These are phyloP conservation scores for Beroe forskalii DNA, from an alignment of 37 sponge, comb jelly and placozoan genomes.

Conservation along the genomic window DNA sequence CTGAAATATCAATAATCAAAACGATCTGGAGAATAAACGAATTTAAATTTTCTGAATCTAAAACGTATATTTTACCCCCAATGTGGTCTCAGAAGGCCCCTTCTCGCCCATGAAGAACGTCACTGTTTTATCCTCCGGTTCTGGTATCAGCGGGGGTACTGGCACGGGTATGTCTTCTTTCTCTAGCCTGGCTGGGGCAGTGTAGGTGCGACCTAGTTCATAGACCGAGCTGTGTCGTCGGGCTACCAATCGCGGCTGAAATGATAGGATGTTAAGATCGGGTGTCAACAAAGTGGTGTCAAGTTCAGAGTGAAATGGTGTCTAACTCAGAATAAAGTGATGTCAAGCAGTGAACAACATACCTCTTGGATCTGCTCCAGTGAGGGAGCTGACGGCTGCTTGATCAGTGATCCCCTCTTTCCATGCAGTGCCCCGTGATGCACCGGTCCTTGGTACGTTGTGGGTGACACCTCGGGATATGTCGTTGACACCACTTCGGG, in stretches of 20 bases:
- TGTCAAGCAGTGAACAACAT: not conserved
- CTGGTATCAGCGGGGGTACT: not conserved
- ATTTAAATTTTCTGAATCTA: no score
- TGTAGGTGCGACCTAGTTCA: not conserved
- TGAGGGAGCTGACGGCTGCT: conserved; percentile 23
- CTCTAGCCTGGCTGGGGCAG: not conserved
- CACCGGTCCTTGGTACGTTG: no score
- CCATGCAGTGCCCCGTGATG: not conserved
- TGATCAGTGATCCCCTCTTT: not conserved
- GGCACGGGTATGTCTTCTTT: not conserved
- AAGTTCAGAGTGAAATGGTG: not conserved
- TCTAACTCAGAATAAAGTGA: not conserved
- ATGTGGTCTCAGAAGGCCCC: not conserved
- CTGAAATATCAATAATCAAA: no score
- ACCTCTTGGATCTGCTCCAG: conserved; percentile 29
- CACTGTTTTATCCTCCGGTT: not conserved
- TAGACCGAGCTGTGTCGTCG: not conserved
- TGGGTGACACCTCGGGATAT: no score
- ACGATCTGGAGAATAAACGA: no score
- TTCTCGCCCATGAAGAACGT: not conserved
- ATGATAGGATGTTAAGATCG: not conserved
- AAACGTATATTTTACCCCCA: not conserved
- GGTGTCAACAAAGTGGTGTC: not conserved
- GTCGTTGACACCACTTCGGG: no score
- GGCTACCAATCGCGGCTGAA: not conserved